Base-by-base conservation (phyloP, 2,888 invertebrate genomes). In the Timandra comae region DNA sequence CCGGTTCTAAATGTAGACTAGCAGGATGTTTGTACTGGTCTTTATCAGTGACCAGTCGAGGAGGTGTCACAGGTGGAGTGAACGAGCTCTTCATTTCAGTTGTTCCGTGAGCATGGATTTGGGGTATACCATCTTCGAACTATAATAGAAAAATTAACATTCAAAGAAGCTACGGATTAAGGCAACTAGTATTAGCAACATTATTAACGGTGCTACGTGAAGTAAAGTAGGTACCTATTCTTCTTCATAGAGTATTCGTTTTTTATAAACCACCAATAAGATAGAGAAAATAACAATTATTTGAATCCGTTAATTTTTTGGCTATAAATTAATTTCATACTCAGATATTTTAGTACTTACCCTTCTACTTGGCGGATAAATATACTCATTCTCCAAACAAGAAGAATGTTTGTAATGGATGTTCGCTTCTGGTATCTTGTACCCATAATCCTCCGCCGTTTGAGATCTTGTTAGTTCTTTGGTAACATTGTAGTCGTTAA, bases 401-500 rank as follows among this genome's bases (percentile, higher is more conserved):
- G 73, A 59, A 0, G 72, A 76, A 16, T 78, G 72, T 41, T 82
- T 82, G 37, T 74, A 74, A 13, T 66, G 64, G 20, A 73, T 61
- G 1, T 61, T 61, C 3, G 58, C 64, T 16, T 72, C 68, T 2
- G 75, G 56, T 3, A 58, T 47, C 46, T 81, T 82, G 32, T 53
- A 63, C 0, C 45, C 54, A 33, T 60, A 79, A 37, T 82, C 67
- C 9, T 63, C 36, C 0, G 55, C 43, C 0, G 71, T 67, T 41
- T 74, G 75, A 0, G 82, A 75, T 19, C 53, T 52, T 1, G 57
- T 67, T 20, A 80, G 36, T 10, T 67, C 54, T 10, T 60, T 67
- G 0, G 67, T 75, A 1, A 75, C 27, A 26, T 67, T 74, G 49
- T 75, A 77, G 35, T 82, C 73, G 7, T 65, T 57, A 7, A 60